Evolutionary conservation across 2,113 vertebrate species (phyloP).

Genomic region (Chamaetylas fuelleborni): DNA sequence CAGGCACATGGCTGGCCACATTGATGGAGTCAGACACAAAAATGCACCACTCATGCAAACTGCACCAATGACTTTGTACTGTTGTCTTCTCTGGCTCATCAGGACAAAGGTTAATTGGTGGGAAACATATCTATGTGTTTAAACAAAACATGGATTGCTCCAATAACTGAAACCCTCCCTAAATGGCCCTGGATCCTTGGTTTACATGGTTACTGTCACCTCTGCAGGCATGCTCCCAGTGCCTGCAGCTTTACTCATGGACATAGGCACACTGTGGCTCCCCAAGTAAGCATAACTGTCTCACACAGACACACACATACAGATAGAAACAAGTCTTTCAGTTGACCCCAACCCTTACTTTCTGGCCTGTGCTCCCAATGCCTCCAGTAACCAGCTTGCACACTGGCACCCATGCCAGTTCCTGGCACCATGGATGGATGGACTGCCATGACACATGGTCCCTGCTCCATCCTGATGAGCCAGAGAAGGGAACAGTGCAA

Average conservation of each 20-base stretch:
- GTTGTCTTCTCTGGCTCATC: background rate
- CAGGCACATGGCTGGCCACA: background rate
- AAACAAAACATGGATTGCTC: background rate
- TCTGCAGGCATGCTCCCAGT: background rate
- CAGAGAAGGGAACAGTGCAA: background rate
- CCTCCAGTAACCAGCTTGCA: background rate
- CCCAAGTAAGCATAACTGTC: background rate
- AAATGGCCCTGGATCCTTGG: background rate
- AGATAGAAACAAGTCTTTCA: background rate
- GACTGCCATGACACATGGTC: accelerated
- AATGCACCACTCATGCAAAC: background rate
- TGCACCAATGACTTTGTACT: background rate
- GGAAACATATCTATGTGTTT: background rate
- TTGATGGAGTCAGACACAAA: background rate
- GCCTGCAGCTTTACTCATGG: background rate
- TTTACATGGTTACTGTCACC: background rate
- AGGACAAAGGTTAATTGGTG: background rate
- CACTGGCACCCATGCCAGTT: background rate
- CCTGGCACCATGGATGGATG: background rate
- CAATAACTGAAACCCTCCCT: background rate
- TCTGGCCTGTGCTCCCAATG: no score
- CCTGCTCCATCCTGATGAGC: background rate
- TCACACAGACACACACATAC: background rate
- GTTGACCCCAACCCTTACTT: accelerated
- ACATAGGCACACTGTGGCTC: background rate